Conservation (phyloP, 1,140 invertebrate genomes). For the Meloidogyne floridensis region DNA sequence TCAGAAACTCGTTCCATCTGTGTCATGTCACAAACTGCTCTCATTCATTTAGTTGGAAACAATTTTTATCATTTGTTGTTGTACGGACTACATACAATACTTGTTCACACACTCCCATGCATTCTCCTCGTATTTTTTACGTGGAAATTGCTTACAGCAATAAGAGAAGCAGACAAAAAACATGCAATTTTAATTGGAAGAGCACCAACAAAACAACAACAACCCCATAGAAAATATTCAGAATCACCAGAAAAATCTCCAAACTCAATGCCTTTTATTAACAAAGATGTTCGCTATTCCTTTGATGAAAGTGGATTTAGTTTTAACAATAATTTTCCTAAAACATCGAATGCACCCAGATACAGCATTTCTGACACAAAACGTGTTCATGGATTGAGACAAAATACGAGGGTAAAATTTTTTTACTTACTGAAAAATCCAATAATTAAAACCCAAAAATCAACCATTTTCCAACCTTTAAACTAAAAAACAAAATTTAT, state of each 20-base stretch:
- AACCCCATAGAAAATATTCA: constrained; percentile 6
- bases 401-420: constrained; percentile 48
- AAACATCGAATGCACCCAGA: neutral
- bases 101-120: constrained; percentile 61
- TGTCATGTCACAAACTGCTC: constrained; percentile 50
- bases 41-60: constrained; percentile 51
- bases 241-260: constrained; percentile 3
- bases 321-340: constrained; percentile 8
- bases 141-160: constrained; percentile 61
- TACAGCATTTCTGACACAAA: constrained; percentile 58
- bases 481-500: neutral
- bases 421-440: neutral
- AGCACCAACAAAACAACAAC: neutral
- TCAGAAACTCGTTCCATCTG: constrained; percentile 53
- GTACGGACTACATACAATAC: constrained; percentile 57
- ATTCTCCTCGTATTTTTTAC: constrained; percentile 62
- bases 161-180: constrained; percentile 57
- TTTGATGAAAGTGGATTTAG: constrained; percentile 7
- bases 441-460: too few species aligned
- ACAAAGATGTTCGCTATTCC: neutral
- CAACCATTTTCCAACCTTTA: neutral
- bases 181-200: constrained; percentile 56
- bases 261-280: constrained; percentile 7
- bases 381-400: constrained; percentile 54
- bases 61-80: constrained; percentile 59